Evolutionary conservation across 2,888 invertebrate genomes (phyloP).

Genomic region (Callimorpha dominula): DNA sequence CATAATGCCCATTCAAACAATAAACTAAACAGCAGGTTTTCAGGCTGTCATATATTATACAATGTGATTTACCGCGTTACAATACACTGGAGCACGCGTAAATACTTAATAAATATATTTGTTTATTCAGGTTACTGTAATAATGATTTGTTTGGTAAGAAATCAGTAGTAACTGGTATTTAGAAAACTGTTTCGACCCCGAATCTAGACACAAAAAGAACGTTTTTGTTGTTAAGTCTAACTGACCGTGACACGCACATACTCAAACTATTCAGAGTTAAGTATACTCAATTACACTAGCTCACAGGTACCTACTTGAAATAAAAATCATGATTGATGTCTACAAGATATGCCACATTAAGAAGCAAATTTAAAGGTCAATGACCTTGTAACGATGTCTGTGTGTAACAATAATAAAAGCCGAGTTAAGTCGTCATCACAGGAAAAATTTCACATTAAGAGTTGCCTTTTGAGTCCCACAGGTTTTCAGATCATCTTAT

Average conservation of each 20-base stretch:
- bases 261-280: not conserved
- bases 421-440: conserved; percentile 43
- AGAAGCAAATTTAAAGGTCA: not conserved
- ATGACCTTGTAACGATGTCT: not conserved
- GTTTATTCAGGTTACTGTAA: not conserved
- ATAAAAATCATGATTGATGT: not conserved
- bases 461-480: conserved; percentile 69
- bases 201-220: not conserved
- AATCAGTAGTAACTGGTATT: not conserved
- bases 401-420: not conserved
- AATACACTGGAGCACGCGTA: not conserved
- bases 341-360: not conserved
- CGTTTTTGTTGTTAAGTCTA: not conserved
- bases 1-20: not conserved
- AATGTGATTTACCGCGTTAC: not conserved
- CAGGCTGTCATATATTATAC: not conserved
- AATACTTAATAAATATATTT: not conserved
- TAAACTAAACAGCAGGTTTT: not conserved
- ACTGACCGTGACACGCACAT: conserved; percentile 4
- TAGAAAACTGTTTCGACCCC: not conserved
- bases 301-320: not conserved
- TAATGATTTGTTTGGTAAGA: not conserved
- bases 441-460: conserved; percentile 63
- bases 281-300: not conserved
- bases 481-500: conserved; percentile 68